Conservation (phyloP, 2,888 invertebrate genomes). For the Orthonevra nobilis region DNA sequence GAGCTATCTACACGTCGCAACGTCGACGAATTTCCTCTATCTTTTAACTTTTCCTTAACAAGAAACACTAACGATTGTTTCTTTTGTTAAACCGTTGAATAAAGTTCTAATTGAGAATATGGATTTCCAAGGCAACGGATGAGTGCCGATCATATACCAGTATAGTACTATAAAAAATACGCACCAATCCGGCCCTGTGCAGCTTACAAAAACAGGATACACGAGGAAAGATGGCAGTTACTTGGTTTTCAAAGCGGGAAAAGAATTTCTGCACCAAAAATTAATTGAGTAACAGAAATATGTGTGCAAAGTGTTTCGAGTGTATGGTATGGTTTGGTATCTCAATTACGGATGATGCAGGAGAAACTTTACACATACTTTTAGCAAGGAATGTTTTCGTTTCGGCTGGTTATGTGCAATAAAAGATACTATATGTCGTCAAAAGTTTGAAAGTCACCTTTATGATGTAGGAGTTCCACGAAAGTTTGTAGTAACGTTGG, state of each 20-base stretch:
- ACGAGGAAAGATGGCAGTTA: not conserved
- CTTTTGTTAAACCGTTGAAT: no score
- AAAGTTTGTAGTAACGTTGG: constrained; percentile 27
- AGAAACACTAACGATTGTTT: no score
- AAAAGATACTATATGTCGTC: not conserved
- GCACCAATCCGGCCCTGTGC: no score
- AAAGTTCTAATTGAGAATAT: no score
- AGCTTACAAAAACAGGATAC: no score
- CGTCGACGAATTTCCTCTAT: no score
- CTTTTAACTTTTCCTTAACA: no score
- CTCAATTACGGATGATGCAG: constrained; percentile 58
- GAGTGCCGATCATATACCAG: no score
- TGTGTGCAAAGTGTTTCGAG: constrained; percentile 60
- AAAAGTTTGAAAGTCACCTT: constrained; percentile 14
- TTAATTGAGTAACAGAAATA: constrained; percentile 67
- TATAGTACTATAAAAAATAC: no score
- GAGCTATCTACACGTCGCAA: no score
- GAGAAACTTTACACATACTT: constrained; percentile 49
- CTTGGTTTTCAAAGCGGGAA: constrained; percentile 38
- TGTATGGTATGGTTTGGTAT: constrained; percentile 55
- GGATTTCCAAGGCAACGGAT: no score
- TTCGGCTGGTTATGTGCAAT: constrained; percentile 2
- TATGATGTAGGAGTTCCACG: constrained; percentile 10
- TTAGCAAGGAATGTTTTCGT: constrained; percentile 25
- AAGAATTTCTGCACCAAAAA: constrained; percentile 61